Conservation (phyloP, 1,140 invertebrate genomes). For the Drosophila orena region DNA sequence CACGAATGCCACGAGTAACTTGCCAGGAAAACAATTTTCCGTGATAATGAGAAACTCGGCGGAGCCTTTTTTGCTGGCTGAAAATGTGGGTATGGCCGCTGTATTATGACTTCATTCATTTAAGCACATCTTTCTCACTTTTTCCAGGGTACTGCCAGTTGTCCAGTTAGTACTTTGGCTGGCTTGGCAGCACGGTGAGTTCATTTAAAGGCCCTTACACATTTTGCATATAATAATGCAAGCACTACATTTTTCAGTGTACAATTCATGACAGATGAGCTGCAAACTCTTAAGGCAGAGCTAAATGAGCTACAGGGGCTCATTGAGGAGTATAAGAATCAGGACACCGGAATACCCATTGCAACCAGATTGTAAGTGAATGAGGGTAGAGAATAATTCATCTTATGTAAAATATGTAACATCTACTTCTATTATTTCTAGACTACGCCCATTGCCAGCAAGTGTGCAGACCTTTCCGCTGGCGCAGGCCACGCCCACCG, state of each 20-base stretch:
- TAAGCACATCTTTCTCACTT: background rate
- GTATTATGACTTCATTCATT: no score
- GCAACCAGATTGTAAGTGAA: slow-evolving; percentile 34
- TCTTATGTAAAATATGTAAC: no score
- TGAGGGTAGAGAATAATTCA: background rate
- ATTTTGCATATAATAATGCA: no score
- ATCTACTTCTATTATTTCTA: background rate
- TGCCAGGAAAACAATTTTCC: slow-evolving; percentile 13
- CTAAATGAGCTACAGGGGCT: slow-evolving; percentile 49
- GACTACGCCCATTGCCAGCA: background rate
- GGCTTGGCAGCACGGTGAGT: slow-evolving; percentile 56
- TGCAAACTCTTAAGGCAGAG: slow-evolving; percentile 35
- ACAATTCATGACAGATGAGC: slow-evolving; percentile 48
- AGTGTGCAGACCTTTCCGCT: background rate
- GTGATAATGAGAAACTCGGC: slow-evolving; percentile 52
- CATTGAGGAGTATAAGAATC: slow-evolving; percentile 48
- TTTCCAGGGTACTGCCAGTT: slow-evolving; percentile 12
- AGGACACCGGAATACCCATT: background rate
- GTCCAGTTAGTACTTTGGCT: slow-evolving; percentile 45
- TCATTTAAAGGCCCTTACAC: no score
- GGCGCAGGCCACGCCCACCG: background rate
- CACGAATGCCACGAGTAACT: slow-evolving; percentile 9
- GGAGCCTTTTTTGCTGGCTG: slow-evolving; percentile 29
- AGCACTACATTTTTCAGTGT: slow-evolving; percentile 16
- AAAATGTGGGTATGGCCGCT: slow-evolving; percentile 39